These are phyloP conservation scores for Odobenus rosmarus DNA, from an alignment of 2,113 vertebrate species.

Conservation along the genomic window DNA sequence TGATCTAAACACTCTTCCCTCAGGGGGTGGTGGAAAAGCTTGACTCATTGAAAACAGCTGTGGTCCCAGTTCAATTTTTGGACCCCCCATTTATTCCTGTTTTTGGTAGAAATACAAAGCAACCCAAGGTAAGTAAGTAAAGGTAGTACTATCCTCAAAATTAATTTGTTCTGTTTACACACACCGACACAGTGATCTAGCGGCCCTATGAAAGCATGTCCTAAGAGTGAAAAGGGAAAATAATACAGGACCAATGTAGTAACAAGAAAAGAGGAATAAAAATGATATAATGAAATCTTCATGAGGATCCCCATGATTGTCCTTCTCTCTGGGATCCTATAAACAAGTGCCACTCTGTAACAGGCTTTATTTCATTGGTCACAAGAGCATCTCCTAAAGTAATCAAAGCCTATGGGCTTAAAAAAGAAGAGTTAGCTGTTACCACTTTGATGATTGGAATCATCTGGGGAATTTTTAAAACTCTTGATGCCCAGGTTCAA, in stretches of 20 bases:
- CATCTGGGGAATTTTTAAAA: not conserved
- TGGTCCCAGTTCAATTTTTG: not conserved
- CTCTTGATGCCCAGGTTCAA: not conserved
- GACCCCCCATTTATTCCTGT: not conserved
- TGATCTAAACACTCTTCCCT: not conserved
- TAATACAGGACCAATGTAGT: not conserved
- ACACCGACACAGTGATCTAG: not conserved
- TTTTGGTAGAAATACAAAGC: not conserved
- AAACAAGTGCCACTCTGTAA: not conserved
- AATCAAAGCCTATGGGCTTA: not conserved
- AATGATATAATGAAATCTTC: not conserved
- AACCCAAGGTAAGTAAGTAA: not conserved
- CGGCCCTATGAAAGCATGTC: not conserved
- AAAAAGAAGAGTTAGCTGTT: not conserved
- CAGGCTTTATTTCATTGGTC: not conserved
- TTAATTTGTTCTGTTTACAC: not conserved
- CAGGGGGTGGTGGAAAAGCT: not conserved
- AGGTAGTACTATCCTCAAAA: not conserved
- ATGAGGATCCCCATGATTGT: not conserved
- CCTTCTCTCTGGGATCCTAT: not conserved
- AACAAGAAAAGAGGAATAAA: slow-evolving; percentile 5
- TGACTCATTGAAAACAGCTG: not conserved
- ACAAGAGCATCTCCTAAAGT: not conserved
- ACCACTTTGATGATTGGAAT: not conserved
- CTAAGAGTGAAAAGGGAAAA: not conserved